A percentile compares a stretch with the other conserved stretches of the same genome.
Conservation (phyloP, 64 coral and sea anemone species). For the Dendronephthya gigantea region DNA sequence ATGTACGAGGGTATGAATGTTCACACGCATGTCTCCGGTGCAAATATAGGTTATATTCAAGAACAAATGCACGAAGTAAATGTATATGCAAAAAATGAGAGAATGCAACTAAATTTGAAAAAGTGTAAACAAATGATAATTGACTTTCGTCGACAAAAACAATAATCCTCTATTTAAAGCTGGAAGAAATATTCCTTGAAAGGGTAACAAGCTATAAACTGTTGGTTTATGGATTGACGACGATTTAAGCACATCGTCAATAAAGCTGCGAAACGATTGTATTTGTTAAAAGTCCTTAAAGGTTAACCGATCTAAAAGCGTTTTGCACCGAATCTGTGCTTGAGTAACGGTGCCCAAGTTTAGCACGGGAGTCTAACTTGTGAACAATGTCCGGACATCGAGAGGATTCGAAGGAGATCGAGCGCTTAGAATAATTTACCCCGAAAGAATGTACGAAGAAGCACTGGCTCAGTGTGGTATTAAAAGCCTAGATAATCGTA, state of each 20-base stretch:
- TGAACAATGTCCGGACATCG: background rate
- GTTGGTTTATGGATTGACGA: background rate
- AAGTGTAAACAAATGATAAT: too few species aligned
- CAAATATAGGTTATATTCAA: background rate
- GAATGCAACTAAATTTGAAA: background rate
- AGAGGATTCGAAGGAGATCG: background rate
- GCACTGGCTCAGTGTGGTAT: background rate
- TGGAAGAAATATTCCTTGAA: background rate
- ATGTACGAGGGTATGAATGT: background rate
- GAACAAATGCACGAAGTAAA: background rate
- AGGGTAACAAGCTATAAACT: background rate
- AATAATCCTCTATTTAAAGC: background rate
- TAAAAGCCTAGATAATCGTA: background rate
- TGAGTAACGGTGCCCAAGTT: background rate
- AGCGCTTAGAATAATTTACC: conserved; percentile 9
- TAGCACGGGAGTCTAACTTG: background rate
- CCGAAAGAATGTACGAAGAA: background rate
- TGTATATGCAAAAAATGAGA: background rate
- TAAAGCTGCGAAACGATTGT: background rate
- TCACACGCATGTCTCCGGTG: background rate
- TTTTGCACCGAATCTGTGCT: background rate
- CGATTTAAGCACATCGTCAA: background rate
- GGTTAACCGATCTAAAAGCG: background rate
- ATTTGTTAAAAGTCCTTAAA: too few species aligned
- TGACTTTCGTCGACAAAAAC: too few species aligned